phyloP scores from a whole-genome alignment of 2,113 vertebrate genomes.

The Hippocampus abdominalis region DNA sequence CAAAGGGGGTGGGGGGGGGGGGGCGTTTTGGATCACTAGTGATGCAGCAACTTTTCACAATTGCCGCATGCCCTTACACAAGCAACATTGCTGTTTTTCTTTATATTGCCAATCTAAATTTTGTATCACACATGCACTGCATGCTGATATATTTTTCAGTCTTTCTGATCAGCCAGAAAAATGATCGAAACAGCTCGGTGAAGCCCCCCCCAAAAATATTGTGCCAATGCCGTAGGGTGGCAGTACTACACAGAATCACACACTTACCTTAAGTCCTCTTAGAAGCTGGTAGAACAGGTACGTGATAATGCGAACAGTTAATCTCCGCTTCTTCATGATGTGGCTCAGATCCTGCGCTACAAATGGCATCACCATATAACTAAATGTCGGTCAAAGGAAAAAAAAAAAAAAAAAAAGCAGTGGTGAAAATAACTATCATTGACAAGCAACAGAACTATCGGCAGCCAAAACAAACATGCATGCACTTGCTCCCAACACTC shows the following conservation, averaged over 20 bases:
- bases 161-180: no score
- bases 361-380: constrained; percentile 81
- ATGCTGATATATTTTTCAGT: no score
- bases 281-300: constrained; percentile 80
- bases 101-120: no score
- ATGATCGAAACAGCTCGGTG: no score
- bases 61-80: no score
- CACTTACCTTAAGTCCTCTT: constrained; percentile 72
- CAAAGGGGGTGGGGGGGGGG: no score
- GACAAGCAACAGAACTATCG: background rate
- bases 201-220: no score
- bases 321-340: constrained; percentile 74
- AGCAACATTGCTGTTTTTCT: no score
- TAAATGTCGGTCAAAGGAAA: constrained; percentile 21
- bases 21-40: no score
- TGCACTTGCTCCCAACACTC: constrained; percentile 10
- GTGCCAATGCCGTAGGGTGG: no score
- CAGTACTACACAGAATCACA: background rate
- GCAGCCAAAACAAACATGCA: constrained; percentile 26
- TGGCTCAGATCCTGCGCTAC: constrained; percentile 75
- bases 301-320: constrained; percentile 62
- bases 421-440: background rate
- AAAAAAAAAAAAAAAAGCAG: background rate
- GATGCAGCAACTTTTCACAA: no score
- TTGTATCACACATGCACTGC: no score